Evolutionary conservation across 1,140 invertebrate genomes (phyloP).

Genomic region (Ridgeia piscesae): DNA sequence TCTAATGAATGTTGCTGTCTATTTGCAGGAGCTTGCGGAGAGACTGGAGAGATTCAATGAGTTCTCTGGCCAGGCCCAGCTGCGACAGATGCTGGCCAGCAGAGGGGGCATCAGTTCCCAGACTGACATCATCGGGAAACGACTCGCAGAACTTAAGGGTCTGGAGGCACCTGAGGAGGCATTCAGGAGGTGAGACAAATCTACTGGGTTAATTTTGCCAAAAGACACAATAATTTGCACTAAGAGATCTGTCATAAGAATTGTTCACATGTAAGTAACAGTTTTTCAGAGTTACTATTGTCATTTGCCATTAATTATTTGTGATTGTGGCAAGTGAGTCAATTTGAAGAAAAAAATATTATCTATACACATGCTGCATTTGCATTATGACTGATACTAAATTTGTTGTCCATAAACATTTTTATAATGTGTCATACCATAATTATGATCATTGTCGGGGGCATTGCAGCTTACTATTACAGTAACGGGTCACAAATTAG

Average conservation of each 20-base stretch:
- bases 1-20: neutral
- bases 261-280: neutral
- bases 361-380: neutral
- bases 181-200: neutral
- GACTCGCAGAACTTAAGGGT: slow-evolving; percentile 49
- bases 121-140: slow-evolving; percentile 41
- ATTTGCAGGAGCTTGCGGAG: slow-evolving; percentile 39
- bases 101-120: slow-evolving; percentile 39
- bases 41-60: slow-evolving; percentile 42
- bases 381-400: neutral
- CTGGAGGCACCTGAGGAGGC: slow-evolving; percentile 27
- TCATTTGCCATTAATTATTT: slow-evolving; percentile 1
- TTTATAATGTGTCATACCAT: neutral
- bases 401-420: neutral
- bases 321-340: neutral
- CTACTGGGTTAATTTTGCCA: neutral
- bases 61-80: slow-evolving; percentile 43
- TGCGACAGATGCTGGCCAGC: slow-evolving; percentile 45
- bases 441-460: neutral
- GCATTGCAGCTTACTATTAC: neutral
- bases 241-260: too few relatives aligned
- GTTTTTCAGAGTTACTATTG: neutral
- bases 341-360: neutral
- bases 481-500: neutral
- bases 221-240: neutral